Percentiles rank a stretch among this genome's conserved stretches.
phyloP scores from a whole-genome alignment of 2,888 invertebrate genomes.

The Spisula solida region DNA sequence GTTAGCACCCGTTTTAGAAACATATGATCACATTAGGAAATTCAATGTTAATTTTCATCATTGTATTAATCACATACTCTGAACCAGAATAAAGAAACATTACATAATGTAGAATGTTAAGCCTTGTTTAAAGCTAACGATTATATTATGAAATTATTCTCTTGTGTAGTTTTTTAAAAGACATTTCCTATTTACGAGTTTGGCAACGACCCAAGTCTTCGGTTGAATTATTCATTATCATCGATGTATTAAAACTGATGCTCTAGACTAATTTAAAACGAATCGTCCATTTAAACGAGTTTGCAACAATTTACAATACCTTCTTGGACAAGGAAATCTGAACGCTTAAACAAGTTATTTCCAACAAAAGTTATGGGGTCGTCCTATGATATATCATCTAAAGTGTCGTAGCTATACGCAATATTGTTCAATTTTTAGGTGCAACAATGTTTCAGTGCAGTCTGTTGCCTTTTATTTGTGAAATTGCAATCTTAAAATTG shows the following conservation, averaged over 20 bases:
- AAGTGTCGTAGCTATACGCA: too few relatives aligned
- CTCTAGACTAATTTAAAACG: too few relatives aligned
- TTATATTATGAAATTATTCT: neutral
- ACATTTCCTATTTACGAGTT: neutral
- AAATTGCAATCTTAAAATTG: too few relatives aligned
- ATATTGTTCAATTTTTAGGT: too few relatives aligned
- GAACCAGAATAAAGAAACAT: neutral
- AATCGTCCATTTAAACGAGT: too few relatives aligned
- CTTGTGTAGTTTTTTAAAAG: neutral
- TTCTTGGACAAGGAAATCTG: too few relatives aligned
- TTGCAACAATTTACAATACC: too few relatives aligned
- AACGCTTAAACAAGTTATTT: too few relatives aligned
- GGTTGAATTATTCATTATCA: neutral
- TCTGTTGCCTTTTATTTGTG: too few relatives aligned
- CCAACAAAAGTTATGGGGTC: too few relatives aligned
- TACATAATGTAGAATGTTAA: neutral
- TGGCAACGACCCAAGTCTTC: neutral
- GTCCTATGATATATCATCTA: too few relatives aligned
- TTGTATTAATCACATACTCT: neutral
- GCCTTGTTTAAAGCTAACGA: neutral
- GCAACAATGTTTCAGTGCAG: too few relatives aligned
- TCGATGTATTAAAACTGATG: neutral
- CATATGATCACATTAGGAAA: neutral
- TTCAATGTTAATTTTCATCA: neutral
- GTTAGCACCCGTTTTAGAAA: neutral